These are phyloP conservation scores for Panulirus ornatus DNA, from an alignment of 1,140 invertebrate genomes.

Conservation along the genomic window DNA sequence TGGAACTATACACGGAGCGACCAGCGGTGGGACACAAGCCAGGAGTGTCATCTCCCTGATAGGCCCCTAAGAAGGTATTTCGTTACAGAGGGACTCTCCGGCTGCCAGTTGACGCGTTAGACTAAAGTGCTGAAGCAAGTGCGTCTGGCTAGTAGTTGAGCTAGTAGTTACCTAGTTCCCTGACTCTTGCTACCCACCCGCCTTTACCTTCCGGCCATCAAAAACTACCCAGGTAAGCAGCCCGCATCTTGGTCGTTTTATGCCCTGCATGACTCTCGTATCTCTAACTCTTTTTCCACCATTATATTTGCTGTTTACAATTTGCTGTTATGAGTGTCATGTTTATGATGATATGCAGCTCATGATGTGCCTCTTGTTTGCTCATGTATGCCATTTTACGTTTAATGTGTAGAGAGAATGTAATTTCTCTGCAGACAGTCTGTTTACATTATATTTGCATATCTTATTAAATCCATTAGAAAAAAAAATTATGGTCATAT, in stretches of 20 bases:
- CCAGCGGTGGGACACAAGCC: background rate
- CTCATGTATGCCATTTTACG: background rate
- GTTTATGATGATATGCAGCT: background rate
- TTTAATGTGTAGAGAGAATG: too few species aligned
- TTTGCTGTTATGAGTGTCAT: background rate
- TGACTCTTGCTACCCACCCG: background rate
- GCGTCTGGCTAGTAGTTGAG: conserved; percentile 11
- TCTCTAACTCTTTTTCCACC: background rate
- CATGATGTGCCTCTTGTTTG: background rate
- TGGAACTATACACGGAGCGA: background rate
- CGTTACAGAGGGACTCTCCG: conserved; percentile 3
- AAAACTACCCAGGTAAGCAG: background rate
- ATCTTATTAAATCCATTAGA: too few species aligned
- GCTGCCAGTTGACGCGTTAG: conserved; percentile 5
- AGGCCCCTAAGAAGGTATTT: conserved; percentile 7
- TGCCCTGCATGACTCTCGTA: background rate
- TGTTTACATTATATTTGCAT: too few species aligned
- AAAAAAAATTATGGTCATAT: too few species aligned
- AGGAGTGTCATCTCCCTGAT: background rate
- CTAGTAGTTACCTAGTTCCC: conserved; percentile 3
- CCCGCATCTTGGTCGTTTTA: background rate
- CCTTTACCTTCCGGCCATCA: background rate
- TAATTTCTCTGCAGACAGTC: too few species aligned
- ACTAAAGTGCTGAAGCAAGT: conserved; percentile 16
- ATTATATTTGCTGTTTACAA: background rate